These are phyloP conservation scores for Takifugu ocellatus DNA, from an alignment of 2,797 vertebrate genomes.

Conservation along the genomic window DNA sequence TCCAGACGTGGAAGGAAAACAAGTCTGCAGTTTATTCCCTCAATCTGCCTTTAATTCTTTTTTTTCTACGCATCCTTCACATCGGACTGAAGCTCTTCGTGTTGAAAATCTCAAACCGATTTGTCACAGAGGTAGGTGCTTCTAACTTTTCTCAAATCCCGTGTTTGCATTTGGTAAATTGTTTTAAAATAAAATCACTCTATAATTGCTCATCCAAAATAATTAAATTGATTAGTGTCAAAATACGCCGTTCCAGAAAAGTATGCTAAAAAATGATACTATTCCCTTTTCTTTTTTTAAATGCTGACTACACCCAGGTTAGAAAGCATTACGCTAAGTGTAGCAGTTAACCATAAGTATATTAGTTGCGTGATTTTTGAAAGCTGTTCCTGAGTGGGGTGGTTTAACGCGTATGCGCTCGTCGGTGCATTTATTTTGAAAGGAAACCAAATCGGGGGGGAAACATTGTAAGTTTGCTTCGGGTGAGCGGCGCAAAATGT, in stretches of 20 bases:
- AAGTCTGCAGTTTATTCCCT: not conserved
- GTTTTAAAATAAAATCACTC: too few species aligned
- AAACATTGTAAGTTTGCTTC: not conserved
- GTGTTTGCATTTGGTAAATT: too few species aligned
- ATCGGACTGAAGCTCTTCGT: slow-evolving; percentile 6
- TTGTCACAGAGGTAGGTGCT: slow-evolving; percentile 57
- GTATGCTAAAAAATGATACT: too few species aligned
- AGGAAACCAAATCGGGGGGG: not conserved
- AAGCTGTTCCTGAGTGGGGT: not conserved
- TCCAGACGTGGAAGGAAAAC: slow-evolving; percentile 8
- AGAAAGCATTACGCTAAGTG: too few species aligned
- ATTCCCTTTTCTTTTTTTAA: too few species aligned
- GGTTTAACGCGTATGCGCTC: not conserved
- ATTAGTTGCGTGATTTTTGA: not conserved
- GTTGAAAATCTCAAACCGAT: slow-evolving; percentile 24
- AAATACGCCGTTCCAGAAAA: too few species aligned
- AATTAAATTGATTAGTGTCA: too few species aligned
- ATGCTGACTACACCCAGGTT: too few species aligned
- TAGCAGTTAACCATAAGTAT: too few species aligned
- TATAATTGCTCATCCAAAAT: too few species aligned
- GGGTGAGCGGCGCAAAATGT: not conserved
- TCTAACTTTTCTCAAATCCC: not conserved
- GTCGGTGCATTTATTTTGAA: not conserved
- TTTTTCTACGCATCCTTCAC: too few species aligned
- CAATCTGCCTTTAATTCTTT: not conserved